A percentile compares a stretch with the other conserved stretches of the same genome.
Conservation (phyloP, 1,140 invertebrate genomes). For the Chironomus tepperi region DNA sequence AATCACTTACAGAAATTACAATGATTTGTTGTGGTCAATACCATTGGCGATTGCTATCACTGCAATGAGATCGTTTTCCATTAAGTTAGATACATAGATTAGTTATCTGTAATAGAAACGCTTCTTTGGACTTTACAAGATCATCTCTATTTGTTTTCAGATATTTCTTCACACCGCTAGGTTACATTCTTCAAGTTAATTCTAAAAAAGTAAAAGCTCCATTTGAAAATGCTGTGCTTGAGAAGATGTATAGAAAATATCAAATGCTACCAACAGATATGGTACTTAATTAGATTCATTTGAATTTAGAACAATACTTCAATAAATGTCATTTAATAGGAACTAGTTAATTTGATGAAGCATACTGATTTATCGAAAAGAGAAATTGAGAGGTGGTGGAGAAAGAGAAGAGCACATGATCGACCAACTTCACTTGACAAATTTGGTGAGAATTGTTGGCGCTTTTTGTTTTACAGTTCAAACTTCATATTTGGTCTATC, state of each 20-base stretch:
- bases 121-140: too few relatives aligned
- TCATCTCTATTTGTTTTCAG: too few relatives aligned
- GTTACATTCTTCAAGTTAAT: neutral
- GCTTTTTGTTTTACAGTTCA: constrained; percentile 76
- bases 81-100: constrained; percentile 57
- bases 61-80: constrained; percentile 61
- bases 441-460: constrained; percentile 87
- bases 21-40: constrained; percentile 71
- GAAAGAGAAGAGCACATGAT: constrained; percentile 68
- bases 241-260: neutral
- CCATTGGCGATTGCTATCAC: constrained; percentile 70
- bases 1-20: constrained; percentile 70
- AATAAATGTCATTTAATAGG: constrained; percentile 29
- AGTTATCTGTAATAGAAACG: too few relatives aligned
- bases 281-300: neutral
- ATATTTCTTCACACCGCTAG: neutral
- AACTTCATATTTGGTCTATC: constrained; percentile 76
- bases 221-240: neutral
- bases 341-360: constrained; percentile 69
- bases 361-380: constrained; percentile 77
- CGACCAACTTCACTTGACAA: constrained; percentile 81
- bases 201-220: neutral
- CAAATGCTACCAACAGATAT: neutral
- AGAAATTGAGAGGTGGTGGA: constrained; percentile 84
- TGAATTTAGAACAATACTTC: too few relatives aligned